Evolutionary conservation across 2,888 invertebrate species (phyloP), one percentile per base, ranked within the genome.

Genomic region (Orthosia incerta): DNA sequence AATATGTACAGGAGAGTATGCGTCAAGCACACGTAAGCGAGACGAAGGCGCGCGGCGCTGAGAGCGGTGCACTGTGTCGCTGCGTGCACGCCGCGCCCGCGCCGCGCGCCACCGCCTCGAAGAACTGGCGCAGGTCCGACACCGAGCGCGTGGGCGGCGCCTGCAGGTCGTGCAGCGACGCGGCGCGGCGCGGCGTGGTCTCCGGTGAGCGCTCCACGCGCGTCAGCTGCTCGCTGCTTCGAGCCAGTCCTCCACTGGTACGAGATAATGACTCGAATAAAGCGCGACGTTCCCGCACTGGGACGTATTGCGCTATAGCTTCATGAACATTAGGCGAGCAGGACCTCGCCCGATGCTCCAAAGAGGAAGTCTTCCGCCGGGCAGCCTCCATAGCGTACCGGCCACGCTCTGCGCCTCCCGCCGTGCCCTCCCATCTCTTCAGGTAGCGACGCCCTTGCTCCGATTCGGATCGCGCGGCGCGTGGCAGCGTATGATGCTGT

Each of bases 251-350:
- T 15, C 97, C 95, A 1, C 97, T 97, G 77, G 97, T 95, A 79
- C 97, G 95, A 62, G 97, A 97, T 71, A 98, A 89, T 3, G 97
- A 97, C 88, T 98, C 98, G 89, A 98, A 98, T 26, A 98, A 92
- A 18, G 97, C 97, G 45, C 97, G 95, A 85, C 98, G 97, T 86
- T 98, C 98, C 83, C 97, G 96, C 56, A 98, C 98, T 0, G 98
- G 97, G 50, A 98, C 97, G 88, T 97, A 98, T 84, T 97, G 97
- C 76, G 97, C 97, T 23, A 94, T 88, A 55, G 91, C 95, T 80
- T 95, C 96, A 85, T 95, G 95, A 48, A 94, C 91, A 81, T 94
- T 95, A n/a, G 96, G 96, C 39, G 96, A 95, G 84, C 95, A 96
- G 18, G 96, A 96, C 76, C 96, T 92, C 76, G 96, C 96, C 63